phyloP scores from a whole-genome alignment of 2,888 invertebrate species.

The Noctuana brunneofusca region DNA sequence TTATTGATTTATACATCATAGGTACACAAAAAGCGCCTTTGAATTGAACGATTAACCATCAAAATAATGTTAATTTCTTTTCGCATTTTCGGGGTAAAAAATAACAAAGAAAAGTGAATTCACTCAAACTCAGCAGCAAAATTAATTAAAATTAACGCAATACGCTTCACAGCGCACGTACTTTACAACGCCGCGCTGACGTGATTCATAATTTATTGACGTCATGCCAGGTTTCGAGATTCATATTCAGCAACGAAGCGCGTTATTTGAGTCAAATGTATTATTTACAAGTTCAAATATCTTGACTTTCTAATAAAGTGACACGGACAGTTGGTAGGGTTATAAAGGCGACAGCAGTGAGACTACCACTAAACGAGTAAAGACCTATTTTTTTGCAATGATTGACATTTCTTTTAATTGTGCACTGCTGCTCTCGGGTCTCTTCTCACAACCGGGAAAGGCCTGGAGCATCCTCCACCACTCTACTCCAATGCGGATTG shows the following conservation, averaged over 20 bases:
- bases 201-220: slow-evolving; percentile 32
- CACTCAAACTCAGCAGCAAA: background rate
- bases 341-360: too few relatives aligned
- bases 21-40: too few relatives aligned
- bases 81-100: background rate
- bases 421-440: too few relatives aligned
- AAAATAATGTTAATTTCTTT: background rate
- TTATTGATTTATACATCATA: too few relatives aligned
- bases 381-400: too few relatives aligned
- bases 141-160: slow-evolving; percentile 28
- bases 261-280: slow-evolving; percentile 22
- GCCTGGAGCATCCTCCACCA: too few relatives aligned
- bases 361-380: too few relatives aligned
- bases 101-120: background rate
- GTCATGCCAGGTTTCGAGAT: slow-evolving; percentile 26
- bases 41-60: too few relatives aligned
- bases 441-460: too few relatives aligned
- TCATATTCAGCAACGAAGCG: slow-evolving; percentile 25
- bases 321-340: background rate
- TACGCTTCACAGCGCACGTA: slow-evolving; percentile 22
- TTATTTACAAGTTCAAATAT: slow-evolving; percentile 27
- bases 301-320: slow-evolving; percentile 2
- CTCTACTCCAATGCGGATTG: too few relatives aligned
- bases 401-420: too few relatives aligned
- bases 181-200: slow-evolving; percentile 26